These are phyloP conservation scores for Falcaria lacertinaria DNA, from an alignment of 2,888 invertebrate species.

Conservation along the genomic window DNA sequence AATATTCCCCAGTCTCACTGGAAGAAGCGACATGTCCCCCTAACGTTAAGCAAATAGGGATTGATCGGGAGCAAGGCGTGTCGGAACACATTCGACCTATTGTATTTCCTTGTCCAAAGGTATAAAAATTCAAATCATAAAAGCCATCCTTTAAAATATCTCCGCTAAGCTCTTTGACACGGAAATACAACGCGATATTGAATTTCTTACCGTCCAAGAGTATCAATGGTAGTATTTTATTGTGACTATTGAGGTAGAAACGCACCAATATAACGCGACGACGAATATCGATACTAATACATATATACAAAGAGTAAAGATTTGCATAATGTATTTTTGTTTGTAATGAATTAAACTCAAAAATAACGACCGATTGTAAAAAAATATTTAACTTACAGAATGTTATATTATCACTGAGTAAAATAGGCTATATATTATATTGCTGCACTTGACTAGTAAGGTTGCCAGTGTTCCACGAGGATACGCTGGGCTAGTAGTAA, in stretches of 20 bases:
- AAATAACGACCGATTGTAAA: no score
- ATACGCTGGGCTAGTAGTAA: no score
- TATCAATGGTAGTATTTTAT: background rate
- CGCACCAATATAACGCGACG: no score
- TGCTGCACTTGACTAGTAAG: no score
- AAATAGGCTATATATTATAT: no score
- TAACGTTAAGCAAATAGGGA: background rate
- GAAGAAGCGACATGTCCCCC: background rate
- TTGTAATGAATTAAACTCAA: no score
- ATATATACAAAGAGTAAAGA: no score
- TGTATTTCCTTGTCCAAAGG: background rate
- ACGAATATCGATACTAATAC: no score
- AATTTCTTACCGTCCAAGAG: background rate
- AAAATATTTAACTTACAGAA: no score
- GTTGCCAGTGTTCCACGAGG: no score
- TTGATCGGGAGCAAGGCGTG: background rate
- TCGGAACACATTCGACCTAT: background rate
- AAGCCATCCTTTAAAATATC: conserved; percentile 1
- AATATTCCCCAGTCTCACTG: background rate
- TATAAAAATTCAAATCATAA: background rate
- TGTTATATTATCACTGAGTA: no score
- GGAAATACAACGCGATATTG: background rate
- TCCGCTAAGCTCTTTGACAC: background rate
- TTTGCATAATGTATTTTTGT: no score
- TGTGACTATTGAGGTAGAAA: background rate